These are phyloP conservation scores for Physella acuta DNA, from an alignment of 1,140 invertebrate genomes.

Conservation along the genomic window DNA sequence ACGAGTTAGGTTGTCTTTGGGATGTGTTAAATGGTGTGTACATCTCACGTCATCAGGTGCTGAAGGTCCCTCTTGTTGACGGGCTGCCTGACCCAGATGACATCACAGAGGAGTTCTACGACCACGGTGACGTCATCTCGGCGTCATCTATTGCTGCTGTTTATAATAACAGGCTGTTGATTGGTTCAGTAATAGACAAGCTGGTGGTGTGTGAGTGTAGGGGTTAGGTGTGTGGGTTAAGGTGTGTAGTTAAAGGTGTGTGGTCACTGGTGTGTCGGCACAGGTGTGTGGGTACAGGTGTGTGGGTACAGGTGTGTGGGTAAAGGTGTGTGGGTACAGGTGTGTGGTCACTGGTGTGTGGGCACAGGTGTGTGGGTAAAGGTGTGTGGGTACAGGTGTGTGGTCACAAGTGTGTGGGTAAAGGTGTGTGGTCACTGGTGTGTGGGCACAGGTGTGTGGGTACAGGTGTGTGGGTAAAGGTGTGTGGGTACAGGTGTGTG, in stretches of 20 bases:
- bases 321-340: not conserved
- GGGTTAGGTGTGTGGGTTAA: not conserved
- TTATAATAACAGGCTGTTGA: conserved; percentile 8
- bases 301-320: not conserved
- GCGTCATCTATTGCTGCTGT: conserved; percentile 11
- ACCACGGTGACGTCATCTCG: conserved; percentile 22
- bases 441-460: not conserved
- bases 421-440: not conserved
- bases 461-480: not conserved
- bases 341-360: not conserved
- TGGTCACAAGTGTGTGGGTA: not conserved
- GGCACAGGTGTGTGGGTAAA: not conserved
- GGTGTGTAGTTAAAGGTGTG: not conserved
- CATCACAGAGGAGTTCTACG: conserved; percentile 21
- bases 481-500: not conserved
- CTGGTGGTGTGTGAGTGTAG: conserved; percentile 12
- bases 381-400: not conserved
- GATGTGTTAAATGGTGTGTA: too few species aligned
- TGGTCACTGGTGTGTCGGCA: not conserved
- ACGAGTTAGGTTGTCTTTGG: too few species aligned
- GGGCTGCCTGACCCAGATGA: not conserved
- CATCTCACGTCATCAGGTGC: not conserved
- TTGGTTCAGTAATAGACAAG: conserved; percentile 13
- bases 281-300: not conserved
- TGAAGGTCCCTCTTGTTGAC: not conserved